A percentile compares a stretch with the other conserved stretches of the same genome.
phyloP scores from a whole-genome alignment of 2,888 invertebrate species.

The Aspidiotus destructor region DNA sequence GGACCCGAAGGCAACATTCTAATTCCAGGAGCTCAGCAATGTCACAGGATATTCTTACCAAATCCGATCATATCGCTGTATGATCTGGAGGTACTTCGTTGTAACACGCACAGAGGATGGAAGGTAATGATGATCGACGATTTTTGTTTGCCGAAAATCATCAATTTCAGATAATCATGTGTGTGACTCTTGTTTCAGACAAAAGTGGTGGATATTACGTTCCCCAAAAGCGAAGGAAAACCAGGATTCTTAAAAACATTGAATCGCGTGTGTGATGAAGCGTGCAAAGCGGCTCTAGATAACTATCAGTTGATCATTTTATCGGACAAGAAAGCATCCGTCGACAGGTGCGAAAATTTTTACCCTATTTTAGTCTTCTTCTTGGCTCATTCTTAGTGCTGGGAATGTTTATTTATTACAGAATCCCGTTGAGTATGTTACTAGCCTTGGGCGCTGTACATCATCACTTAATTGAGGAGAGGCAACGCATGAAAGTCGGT shows the following conservation, averaged over 20 bases:
- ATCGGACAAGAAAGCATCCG: slow-evolving; percentile 58
- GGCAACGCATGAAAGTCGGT: slow-evolving; percentile 92
- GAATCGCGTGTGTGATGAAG: slow-evolving; percentile 66
- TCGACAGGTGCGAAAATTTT: slow-evolving; percentile 43
- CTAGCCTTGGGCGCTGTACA: slow-evolving; percentile 87
- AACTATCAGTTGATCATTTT: slow-evolving; percentile 79
- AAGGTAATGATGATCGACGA: slow-evolving; percentile 45
- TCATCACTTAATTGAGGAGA: slow-evolving; percentile 86
- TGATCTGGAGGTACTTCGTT: slow-evolving; percentile 79
- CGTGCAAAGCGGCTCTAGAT: slow-evolving; percentile 63
- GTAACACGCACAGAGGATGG: slow-evolving; percentile 79
- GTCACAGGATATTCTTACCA: slow-evolving; percentile 79
- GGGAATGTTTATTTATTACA: slow-evolving; percentile 35
- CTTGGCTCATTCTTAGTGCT: slow-evolving; percentile 11
- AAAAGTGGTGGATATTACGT: slow-evolving; percentile 80
- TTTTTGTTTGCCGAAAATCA: background rate
- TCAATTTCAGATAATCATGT: background rate
- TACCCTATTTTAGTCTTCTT: background rate
- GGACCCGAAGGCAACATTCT: slow-evolving; percentile 94
- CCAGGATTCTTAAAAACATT: slow-evolving; percentile 70
- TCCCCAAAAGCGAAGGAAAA: slow-evolving; percentile 63
- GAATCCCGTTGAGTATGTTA: slow-evolving; percentile 69
- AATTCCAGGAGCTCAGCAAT: slow-evolving; percentile 75
- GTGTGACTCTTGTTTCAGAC: slow-evolving; percentile 44
- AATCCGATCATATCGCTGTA: slow-evolving; percentile 89